A percentile compares a stretch with the other conserved stretches of the same genome.
Conservation (phyloP, 1,140 invertebrate genomes). For the Zaprionus africanus region DNA sequence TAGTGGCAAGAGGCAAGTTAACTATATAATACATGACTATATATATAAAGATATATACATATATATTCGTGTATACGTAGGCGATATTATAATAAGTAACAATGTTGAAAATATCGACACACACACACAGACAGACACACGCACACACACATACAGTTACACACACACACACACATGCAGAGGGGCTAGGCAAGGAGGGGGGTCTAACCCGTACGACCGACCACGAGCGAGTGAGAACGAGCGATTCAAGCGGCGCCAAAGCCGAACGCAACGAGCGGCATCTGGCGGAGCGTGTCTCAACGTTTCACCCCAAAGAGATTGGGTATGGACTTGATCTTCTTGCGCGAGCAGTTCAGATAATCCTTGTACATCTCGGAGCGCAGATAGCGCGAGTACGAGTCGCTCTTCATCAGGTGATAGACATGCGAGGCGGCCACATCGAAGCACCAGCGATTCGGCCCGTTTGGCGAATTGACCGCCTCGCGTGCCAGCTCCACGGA, state of each 20-base stretch:
- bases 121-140: not conserved
- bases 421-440: conserved; percentile 98
- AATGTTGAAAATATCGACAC: conserved; percentile 46
- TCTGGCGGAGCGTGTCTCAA: conserved; percentile 71
- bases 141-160: conserved; percentile 10
- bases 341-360: conserved; percentile 96
- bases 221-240: not conserved
- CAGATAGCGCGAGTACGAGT: conserved; percentile 98
- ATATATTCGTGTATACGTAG: not conserved
- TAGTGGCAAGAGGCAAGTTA: conserved; percentile 54
- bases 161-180: not conserved
- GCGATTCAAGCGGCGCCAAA: conserved; percentile 25
- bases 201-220: conserved; percentile 1
- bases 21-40: conserved; percentile 17
- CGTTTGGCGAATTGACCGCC: conserved; percentile 78
- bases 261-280: conserved; percentile 51
- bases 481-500: conserved; percentile 83
- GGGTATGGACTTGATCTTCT: conserved; percentile 91
- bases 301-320: conserved; percentile 84
- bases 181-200: not conserved
- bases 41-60: conserved; percentile 14
- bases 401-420: conserved; percentile 99
- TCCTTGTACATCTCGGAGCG: conserved; percentile 99
- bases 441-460: conserved; percentile 96
- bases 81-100: conserved; percentile 54